Base-by-base conservation (phyloP, 1,140 invertebrate genomes). In the Nixonia krombeini region DNA sequence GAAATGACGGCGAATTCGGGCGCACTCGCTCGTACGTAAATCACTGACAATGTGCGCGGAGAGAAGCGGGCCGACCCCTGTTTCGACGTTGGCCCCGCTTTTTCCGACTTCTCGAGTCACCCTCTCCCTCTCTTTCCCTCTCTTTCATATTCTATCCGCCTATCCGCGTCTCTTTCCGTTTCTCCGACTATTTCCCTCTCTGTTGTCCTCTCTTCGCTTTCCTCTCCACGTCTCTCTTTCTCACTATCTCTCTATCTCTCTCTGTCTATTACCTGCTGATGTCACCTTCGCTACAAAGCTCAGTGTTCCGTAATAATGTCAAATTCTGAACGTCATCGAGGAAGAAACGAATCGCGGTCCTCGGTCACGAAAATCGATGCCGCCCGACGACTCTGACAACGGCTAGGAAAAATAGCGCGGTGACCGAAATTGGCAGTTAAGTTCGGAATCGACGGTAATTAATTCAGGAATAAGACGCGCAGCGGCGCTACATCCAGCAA, bases 1-100 rank as follows among this genome's bases (percentile, higher is more conserved):
- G 74, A 80, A 80, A 78, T 77, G 76, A 76, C 76, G 67, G 62
- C 50, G 69, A 74, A 78, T 78, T 80, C 70, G 70, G 31, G 40
- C 21, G 57, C 75, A 73, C 46, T 44, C 61, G 52, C 12, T 77
- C 63, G 75, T 65, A 58, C 45, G 70, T 75, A 80, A 80, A 51
- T 67, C 61, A 65, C 49, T 65, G 66, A 80, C 76, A 80, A 80
- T 78, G 59, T n/a, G n/a, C n/a, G n/a, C 67, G 23, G 41, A 23
- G 38, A 42, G 62, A 66, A 63, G 18, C 33, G 17, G 37, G 26
- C 62, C 23, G 28, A 40, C 16, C 65, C 53, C 41, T 15, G 35
- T 38, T 35, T 46, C n/a, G 17, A 15, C 51, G 23, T 44, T 56
- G 68, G 42, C 40, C 46, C 40, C n/a, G 28, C 57, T 44, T 55